phyloP scores from a whole-genome alignment of 2,888 invertebrate genomes.

The Frankliniella intonsa region DNA sequence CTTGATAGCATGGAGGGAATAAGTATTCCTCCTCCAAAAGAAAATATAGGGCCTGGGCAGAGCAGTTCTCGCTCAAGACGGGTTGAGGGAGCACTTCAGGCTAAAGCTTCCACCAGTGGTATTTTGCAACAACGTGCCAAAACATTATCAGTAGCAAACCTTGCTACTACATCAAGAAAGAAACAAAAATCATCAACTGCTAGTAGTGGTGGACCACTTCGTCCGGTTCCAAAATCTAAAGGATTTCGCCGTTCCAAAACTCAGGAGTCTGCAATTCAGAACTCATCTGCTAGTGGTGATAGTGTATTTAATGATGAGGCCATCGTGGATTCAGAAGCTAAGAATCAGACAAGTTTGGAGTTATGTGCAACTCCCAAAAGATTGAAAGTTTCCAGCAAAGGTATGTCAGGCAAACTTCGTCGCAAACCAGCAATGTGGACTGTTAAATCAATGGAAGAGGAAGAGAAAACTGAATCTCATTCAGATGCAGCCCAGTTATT shows the following conservation, averaged over 20 bases:
- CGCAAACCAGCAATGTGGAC: not conserved
- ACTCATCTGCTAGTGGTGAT: not conserved
- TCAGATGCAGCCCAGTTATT: not conserved
- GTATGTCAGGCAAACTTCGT: not conserved
- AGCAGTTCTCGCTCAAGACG: not conserved
- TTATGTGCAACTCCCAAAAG: constrained; percentile 2
- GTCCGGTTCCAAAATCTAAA: not conserved
- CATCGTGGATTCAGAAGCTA: not conserved
- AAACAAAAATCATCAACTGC: not conserved
- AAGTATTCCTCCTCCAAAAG: not conserved
- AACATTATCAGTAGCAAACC: not conserved
- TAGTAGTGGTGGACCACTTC: not conserved
- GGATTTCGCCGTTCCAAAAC: not conserved
- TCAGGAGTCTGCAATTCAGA: not conserved
- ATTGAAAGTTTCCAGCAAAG: not conserved
- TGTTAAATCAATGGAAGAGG: not conserved
- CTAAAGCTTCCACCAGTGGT: not conserved
- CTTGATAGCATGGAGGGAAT: not conserved
- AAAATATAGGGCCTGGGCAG: constrained; percentile 16
- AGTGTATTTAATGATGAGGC: not conserved
- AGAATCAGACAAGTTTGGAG: not conserved
- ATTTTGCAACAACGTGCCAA: not conserved
- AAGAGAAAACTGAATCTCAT: not conserved
- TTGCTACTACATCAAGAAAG: not conserved
- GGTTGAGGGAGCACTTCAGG: not conserved